Evolutionary conservation across 2,888 invertebrate genomes (phyloP).

Genomic region (Cepaea hortensis): DNA sequence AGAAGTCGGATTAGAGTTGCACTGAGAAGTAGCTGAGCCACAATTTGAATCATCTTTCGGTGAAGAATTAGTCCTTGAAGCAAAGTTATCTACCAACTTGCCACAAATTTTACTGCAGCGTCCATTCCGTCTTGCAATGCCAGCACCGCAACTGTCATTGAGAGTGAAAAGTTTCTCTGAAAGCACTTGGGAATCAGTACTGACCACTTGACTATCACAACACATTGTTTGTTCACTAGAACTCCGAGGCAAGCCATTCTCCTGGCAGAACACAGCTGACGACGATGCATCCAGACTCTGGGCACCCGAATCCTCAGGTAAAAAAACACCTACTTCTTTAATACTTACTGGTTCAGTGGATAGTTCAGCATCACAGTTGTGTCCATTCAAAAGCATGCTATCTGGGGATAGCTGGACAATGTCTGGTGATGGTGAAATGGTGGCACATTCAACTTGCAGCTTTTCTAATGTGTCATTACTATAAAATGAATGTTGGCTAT

Average conservation of each 20-base stretch:
- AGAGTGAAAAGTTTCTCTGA: conserved; percentile 6
- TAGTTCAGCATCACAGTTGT: neutral
- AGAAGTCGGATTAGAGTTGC: conserved; percentile 8
- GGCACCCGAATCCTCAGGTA: conserved; percentile 23
- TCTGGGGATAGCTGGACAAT: neutral
- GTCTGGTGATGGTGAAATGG: neutral
- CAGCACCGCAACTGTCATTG: neutral
- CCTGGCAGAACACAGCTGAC: conserved; percentile 39
- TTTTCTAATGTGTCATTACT: neutral
- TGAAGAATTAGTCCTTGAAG: neutral
- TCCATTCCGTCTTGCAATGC: neutral
- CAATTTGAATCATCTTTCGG: neutral
- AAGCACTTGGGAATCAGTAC: conserved; percentile 32
- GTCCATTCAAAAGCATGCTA: neutral
- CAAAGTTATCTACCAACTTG: neutral
- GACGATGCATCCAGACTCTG: conserved; percentile 32
- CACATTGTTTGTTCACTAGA: conserved; percentile 21
- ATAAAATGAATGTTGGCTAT: neutral
- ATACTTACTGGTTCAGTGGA: neutral
- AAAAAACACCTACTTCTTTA: neutral
- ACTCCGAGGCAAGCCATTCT: neutral
- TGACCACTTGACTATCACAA: conserved; percentile 25
- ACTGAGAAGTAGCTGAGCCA: neutral
- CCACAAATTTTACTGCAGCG: neutral
- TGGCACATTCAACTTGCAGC: neutral